Conservation (phyloP, 2,888 invertebrate genomes). For the Sesia bembeciformis region DNA sequence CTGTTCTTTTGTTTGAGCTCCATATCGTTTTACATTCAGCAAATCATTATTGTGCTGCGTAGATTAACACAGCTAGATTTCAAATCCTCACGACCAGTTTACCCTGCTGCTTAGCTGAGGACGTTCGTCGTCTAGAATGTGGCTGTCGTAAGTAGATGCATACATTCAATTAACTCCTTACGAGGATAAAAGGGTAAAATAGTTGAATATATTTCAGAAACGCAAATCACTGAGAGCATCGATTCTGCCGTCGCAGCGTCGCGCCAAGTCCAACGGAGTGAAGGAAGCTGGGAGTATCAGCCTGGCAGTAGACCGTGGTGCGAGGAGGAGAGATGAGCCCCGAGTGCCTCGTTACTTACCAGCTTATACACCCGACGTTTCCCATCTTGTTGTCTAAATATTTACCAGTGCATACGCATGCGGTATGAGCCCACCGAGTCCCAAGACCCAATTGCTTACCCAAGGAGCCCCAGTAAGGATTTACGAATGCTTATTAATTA, state of each 20-base stretch:
- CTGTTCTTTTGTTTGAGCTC: neutral
- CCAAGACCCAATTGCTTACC: too few species aligned
- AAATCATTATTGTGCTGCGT: neutral
- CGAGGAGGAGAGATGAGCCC: conserved; percentile 76
- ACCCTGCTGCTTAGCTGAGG: conserved; percentile 25
- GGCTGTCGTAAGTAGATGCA: conserved; percentile 55
- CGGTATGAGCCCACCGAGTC: too few species aligned
- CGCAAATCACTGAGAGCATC: conserved; percentile 89
- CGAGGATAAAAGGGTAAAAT: neutral
- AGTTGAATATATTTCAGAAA: conserved; percentile 78
- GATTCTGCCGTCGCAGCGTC: conserved; percentile 83
- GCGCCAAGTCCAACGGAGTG: conserved; percentile 85
- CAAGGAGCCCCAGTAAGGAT: too few species aligned
- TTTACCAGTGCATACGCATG: too few species aligned
- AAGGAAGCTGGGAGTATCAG: conserved; percentile 88
- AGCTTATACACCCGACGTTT: conserved; percentile 86
- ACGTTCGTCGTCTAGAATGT: conserved; percentile 28
- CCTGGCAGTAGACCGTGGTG: conserved; percentile 82
- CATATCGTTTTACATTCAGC: neutral
- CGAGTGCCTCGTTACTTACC: conserved; percentile 81
- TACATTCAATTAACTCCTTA: conserved; percentile 5
- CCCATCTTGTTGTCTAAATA: conserved; percentile 82
- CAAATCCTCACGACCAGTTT: neutral
- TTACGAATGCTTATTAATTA: too few species aligned
- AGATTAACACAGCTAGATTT: neutral